Evolutionary conservation across 2,888 invertebrate species (phyloP), one percentile per base, ranked within the genome.

Genomic region (Rhopalosiphum nymphaeae): DNA sequence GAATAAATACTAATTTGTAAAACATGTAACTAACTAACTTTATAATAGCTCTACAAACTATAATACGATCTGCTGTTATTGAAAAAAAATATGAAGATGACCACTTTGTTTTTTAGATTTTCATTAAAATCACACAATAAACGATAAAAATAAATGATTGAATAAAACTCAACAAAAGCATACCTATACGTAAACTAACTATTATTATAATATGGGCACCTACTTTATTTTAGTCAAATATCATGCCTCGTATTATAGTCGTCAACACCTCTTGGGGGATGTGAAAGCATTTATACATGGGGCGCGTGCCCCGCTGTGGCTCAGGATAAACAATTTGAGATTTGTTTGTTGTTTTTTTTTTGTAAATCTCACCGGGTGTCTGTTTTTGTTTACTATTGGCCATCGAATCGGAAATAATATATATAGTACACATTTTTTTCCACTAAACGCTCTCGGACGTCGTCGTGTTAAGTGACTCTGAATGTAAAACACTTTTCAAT

Each of bases 401-500:
- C 90, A 90, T 90, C 93, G 61, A 49, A 90, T 94, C 93, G 90
- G 93, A 94, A 94, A 90, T 93, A 93, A 90, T 94, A 94, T 86
- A 53, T 94, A 94, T 86, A 86, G 91, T 86, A 61, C 61, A 84
- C 13, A 42, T 89, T 84, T 42, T 84, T 29, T 91, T 49, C 25
- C n/a, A 89, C 57, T 94, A 94, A 90, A 91, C 86, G 90, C 90
- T 92, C 92, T 89, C 93, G 93, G 84, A 84, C 93, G 89, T 93
- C 93, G 89, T 87, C 88, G 93, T 93, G 89, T 93, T 85, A 94
- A 90, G 61, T 86, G 93, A 94, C 61, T 94, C 85, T 61, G 85
- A 94, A 94, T 94, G 90, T 93, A 94, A 94, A 94, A 90, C 90
- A 94, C 93, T 90, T 92, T 88, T 91, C 93, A 90, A 94, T 94